Base-by-base conservation (phyloP, 1,140 invertebrate genomes). In the Zaprionus camerounensis region DNA sequence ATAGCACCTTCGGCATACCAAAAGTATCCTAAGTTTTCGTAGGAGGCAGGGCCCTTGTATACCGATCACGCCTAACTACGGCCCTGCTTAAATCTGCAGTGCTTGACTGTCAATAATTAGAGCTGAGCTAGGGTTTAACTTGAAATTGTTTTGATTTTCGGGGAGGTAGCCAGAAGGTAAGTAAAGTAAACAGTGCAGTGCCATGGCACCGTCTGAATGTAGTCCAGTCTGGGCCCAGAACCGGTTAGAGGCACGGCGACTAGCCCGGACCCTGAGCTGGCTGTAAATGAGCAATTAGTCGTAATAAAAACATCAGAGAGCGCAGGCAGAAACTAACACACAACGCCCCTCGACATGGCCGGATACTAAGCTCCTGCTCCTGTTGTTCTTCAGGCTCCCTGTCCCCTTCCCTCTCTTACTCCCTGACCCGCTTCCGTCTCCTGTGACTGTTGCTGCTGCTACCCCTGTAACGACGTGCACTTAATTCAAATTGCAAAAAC, bases 401-500 rank as follows among this genome's bases (percentile, higher is more conserved):
- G 15, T 24, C 22, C 31, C 9, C 3, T 3, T 34, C 31, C 31
- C 31, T 3, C 26, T 28, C 31, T 34, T 34, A 9, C 9, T 34
- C 2, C 2, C 0, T 9, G 31, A 1, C 26, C 15, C 11, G 4
- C 49, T 41, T 55, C n/a, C 51, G 12, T 22, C 28, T 56, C 15
- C 38, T 41, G 38, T 5, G 38, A 15, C 38, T 2, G n/a, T 11
- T 24, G 15, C 44, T 24, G 58, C 36, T 20, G 9, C 28, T 49
- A 28, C 17, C 24, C 17, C 65, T 64, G 41, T 57, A 77, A 77
- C 64, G 67, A 75, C 66, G 75, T 67, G 81, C 76, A 81, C 84
- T 90, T 88, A 90, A 88, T 90, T 88, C 84, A 90, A 88, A 88
- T 88, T 74, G 81, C 85, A 72, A 82, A 83, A 80, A 86, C 73